Evolutionary conservation across 2,888 invertebrate species (phyloP).

Genomic region (Diplazon laetatorius): DNA sequence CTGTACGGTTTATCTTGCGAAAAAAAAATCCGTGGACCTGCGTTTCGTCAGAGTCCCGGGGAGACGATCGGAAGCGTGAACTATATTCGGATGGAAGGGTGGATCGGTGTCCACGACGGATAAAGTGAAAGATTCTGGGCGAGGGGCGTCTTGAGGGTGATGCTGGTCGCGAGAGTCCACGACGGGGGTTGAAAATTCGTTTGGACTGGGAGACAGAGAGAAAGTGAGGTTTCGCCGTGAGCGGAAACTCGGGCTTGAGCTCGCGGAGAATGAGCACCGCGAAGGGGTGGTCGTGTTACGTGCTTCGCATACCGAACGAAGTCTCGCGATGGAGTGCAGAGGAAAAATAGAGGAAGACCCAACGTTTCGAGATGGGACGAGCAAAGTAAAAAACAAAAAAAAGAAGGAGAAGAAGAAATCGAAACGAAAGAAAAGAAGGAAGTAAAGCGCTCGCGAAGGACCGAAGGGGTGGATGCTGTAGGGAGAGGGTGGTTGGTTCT

Average conservation of each 20-base stretch:
- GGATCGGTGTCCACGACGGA: slow-evolving; percentile 80
- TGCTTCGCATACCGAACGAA: slow-evolving; percentile 74
- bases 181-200: slow-evolving; percentile 76
- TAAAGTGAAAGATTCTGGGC: slow-evolving; percentile 80
- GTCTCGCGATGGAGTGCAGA: slow-evolving; percentile 62
- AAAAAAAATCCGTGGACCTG: slow-evolving; percentile 20
- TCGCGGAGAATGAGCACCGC: slow-evolving; percentile 43
- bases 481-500: slow-evolving; percentile 40
- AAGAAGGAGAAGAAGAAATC: slow-evolving; percentile 30
- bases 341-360: slow-evolving; percentile 48
- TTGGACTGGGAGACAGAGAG: slow-evolving; percentile 30
- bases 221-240: not conserved
- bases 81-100: slow-evolving; percentile 78
- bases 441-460: slow-evolving; percentile 37
- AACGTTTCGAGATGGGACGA: slow-evolving; percentile 29
- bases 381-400: slow-evolving; percentile 43
- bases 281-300: slow-evolving; percentile 76
- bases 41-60: slow-evolving; percentile 49
- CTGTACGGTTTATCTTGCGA: not conserved
- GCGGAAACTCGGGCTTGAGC: slow-evolving; percentile 40
- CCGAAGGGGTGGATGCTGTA: slow-evolving; percentile 31
- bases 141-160: slow-evolving; percentile 67
- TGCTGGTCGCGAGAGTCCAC: slow-evolving; percentile 65
- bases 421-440: slow-evolving; percentile 45
- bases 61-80: slow-evolving; percentile 67